phyloP scores from a whole-genome alignment of 2,113 vertebrate species.

The Chloropsis cyanopogon region DNA sequence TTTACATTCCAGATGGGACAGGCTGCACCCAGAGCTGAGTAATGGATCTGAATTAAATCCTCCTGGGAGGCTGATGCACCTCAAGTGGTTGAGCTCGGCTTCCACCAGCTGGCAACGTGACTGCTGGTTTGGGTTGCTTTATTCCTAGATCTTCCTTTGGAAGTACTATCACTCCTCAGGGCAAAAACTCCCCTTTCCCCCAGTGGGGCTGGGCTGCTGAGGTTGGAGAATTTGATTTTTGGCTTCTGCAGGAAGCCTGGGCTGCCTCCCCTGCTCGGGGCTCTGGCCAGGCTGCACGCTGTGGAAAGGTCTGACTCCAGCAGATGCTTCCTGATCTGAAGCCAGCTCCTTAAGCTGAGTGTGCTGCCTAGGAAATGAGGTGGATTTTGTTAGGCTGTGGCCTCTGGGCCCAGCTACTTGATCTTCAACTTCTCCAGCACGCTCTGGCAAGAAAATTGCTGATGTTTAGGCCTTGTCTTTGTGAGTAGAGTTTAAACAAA shows the following conservation, averaged over 20 bases:
- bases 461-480: neutral
- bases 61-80: neutral
- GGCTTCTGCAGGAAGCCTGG: neutral
- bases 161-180: neutral
- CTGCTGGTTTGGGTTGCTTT: neutral
- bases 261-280: neutral
- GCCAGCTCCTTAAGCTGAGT: neutral
- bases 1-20: neutral
- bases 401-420: neutral
- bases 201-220: neutral
- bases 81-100: neutral
- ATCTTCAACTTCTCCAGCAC: neutral
- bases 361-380: neutral
- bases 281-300: neutral
- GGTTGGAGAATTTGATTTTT: neutral
- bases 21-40: neutral
- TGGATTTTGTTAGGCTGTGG: neutral
- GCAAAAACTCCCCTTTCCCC: neutral
- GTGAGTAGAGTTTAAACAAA: neutral
- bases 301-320: neutral
- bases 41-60: neutral
- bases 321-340: neutral
- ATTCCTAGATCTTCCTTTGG: neutral
- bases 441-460: neutral
- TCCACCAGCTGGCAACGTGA: fast-evolving